These are phyloP conservation scores for Mustela nigripes DNA, from an alignment of 2,113 vertebrate species.

Conservation along the genomic window DNA sequence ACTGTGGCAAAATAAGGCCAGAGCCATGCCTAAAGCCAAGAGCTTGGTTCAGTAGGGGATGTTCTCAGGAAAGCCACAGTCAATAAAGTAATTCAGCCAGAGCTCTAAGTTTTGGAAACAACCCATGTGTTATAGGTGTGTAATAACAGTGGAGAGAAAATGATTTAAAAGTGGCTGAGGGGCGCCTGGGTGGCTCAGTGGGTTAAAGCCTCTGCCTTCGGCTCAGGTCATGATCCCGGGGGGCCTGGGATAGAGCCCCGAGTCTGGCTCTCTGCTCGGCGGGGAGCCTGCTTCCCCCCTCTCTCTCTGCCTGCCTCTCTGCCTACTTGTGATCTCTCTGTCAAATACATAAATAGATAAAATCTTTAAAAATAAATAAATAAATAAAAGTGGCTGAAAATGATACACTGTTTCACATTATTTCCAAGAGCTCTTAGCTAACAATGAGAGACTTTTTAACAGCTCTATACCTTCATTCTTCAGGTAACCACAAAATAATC, in stretches of 20 bases:
- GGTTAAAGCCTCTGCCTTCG: too few species aligned
- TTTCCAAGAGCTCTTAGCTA: slow-evolving; percentile 22
- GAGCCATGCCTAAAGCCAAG: not conserved
- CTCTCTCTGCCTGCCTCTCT: too few species aligned
- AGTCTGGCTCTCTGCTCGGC: too few species aligned
- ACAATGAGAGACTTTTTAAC: slow-evolving; percentile 26
- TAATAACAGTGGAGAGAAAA: not conserved
- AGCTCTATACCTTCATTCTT: not conserved
- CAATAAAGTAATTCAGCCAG: not conserved
- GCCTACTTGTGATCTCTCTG: too few species aligned
- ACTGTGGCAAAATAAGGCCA: not conserved
- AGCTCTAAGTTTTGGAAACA: slow-evolving; percentile 7
- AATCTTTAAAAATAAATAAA: not conserved
- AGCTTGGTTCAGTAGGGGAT: not conserved
- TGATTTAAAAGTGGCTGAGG: not conserved
- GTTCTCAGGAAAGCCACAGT: not conserved
- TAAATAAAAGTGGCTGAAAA: not conserved
- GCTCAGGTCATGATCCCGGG: too few species aligned
- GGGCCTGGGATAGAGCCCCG: too few species aligned
- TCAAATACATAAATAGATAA: too few species aligned
- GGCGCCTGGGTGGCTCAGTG: too few species aligned
- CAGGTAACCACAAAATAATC: slow-evolving; percentile 38
- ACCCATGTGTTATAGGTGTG: not conserved
- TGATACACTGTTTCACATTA: not conserved
- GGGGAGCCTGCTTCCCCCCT: too few species aligned